Evolutionary conservation across 2,888 invertebrate genomes (phyloP).

Genomic region (Euzetes globulus): DNA sequence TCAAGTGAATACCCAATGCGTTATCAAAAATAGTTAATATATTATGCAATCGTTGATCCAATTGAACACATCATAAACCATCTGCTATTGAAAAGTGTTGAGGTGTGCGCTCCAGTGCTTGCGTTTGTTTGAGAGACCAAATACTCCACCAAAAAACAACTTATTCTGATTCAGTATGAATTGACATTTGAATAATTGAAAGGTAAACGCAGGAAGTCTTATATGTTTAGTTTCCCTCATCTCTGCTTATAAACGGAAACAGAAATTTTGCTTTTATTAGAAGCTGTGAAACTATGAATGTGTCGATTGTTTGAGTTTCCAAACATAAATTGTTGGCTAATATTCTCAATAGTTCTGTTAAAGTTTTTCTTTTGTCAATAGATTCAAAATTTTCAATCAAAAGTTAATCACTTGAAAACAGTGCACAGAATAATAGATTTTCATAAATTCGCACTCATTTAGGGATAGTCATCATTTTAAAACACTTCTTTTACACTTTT

Average conservation of each 20-base stretch:
- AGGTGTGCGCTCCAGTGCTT: slow-evolving; percentile 5
- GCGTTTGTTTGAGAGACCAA: neutral
- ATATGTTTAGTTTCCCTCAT: slow-evolving; percentile 2
- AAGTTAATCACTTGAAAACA: no score
- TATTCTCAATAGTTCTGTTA: no score
- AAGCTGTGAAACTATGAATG: no score
- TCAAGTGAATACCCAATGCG: neutral
- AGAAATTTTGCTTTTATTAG: no score
- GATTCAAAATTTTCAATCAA: no score
- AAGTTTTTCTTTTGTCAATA: no score
- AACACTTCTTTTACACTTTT: no score
- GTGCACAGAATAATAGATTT: no score
- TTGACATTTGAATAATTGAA: slow-evolving; percentile 11
- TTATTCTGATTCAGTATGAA: neutral
- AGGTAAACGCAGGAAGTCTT: slow-evolving; percentile 11
- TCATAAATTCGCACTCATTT: no score
- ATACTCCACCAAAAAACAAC: neutral
- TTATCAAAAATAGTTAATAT: neutral
- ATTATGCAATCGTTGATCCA: neutral
- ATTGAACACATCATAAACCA: slow-evolving; percentile 23
- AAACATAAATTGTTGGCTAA: no score
- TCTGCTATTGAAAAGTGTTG: slow-evolving; percentile 28
- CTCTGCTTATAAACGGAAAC: neutral
- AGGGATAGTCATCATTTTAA: no score
- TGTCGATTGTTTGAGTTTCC: no score